Conservation (phyloP, 2,797 vertebrate species). For the Tapirus indicus region DNA sequence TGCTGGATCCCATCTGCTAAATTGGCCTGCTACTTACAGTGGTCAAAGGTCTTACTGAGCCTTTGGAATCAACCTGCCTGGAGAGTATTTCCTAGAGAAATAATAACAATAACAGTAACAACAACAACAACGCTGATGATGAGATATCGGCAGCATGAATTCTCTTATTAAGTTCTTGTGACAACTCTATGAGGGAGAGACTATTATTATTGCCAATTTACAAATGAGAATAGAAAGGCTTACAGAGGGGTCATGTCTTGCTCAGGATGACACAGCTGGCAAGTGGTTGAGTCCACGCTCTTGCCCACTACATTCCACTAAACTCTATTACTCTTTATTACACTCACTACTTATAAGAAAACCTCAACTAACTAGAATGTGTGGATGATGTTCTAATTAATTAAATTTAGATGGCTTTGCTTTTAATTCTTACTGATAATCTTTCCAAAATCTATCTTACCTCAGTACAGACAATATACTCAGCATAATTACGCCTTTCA, state of each 20-base stretch:
- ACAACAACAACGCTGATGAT: background rate
- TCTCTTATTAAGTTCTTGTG: background rate
- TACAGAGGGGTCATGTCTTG: background rate
- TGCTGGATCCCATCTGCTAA: background rate
- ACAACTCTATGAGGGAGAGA: background rate
- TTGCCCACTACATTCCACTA: background rate
- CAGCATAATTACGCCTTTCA: background rate
- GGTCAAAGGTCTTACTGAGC: background rate
- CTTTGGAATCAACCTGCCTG: background rate
- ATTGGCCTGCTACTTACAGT: background rate
- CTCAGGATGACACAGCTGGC: background rate
- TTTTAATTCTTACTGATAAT: background rate
- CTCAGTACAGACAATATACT: background rate
- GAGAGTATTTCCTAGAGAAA: constrained; percentile 24
- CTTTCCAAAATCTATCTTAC: background rate
- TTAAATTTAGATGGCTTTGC: background rate
- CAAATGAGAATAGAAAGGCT: background rate
- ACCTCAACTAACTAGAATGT: background rate
- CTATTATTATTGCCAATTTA: background rate
- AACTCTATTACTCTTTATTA: background rate
- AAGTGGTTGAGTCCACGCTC: background rate
- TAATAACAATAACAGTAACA: background rate
- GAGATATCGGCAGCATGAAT: background rate
- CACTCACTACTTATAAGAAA: background rate
- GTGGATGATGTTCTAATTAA: constrained; percentile 5